Percentiles rank a stretch among this genome's conserved stretches.
Evolutionary conservation across 2,113 vertebrate species (phyloP).

Genomic region (Haliaeetus leucogaster): DNA sequence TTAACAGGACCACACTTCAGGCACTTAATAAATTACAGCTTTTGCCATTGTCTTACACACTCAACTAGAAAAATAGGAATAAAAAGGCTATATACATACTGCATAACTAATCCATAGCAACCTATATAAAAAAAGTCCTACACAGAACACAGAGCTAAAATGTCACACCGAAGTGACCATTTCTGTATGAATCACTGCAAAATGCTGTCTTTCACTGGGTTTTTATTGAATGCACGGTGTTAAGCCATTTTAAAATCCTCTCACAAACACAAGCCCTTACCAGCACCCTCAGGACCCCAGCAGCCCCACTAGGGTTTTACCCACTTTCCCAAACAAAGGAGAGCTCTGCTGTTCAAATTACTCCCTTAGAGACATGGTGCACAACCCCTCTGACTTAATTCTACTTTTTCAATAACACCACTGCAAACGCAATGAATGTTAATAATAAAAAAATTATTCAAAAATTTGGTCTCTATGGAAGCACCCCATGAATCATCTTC

Average conservation of each 20-base stretch:
- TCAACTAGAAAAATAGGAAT: neutral
- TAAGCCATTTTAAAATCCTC: neutral
- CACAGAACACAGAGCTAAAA: neutral
- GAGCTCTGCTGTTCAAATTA: conserved; percentile 28
- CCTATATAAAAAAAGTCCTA: neutral
- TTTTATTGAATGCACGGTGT: neutral
- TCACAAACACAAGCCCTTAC: neutral
- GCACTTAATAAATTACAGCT: neutral
- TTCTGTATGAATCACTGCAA: neutral
- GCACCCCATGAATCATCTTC: neutral
- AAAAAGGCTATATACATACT: neutral
- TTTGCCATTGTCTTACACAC: neutral
- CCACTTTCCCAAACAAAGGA: conserved; percentile 1
- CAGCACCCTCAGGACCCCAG: neutral
- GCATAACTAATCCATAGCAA: neutral
- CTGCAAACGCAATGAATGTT: conserved; percentile 29
- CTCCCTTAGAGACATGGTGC: neutral
- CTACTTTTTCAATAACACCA: conserved; percentile 1
- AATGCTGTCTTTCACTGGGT: neutral
- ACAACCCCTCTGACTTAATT: conserved; percentile 19
- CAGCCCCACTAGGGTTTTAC: neutral
- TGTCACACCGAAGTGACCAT: neutral
- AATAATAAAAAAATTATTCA: conserved; percentile 58
- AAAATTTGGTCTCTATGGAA: neutral
- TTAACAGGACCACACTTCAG: neutral